phyloP scores from a whole-genome alignment of 2,113 vertebrate species.

The Malurus cyaneus region DNA sequence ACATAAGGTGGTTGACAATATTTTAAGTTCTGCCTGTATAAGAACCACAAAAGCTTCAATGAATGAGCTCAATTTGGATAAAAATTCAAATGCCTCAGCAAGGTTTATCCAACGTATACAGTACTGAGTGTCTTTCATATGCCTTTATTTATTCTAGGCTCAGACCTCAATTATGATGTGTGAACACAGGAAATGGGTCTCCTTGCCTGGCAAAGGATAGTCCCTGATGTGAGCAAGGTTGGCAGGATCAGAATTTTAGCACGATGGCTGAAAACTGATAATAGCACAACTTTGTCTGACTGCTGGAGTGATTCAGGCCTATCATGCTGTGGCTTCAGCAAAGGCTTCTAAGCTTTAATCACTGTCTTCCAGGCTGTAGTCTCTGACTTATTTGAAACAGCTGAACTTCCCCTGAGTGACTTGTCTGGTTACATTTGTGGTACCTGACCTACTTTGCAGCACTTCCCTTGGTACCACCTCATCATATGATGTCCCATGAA shows the following conservation, averaged over 20 bases:
- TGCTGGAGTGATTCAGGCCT: not conserved
- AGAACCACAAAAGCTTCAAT: not conserved
- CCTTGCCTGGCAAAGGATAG: not conserved
- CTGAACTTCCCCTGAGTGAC: slow-evolving; percentile 41
- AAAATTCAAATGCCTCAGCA: not conserved
- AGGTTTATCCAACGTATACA: not conserved
- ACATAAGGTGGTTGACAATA: not conserved
- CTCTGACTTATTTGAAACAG: slow-evolving; percentile 43
- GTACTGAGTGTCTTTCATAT: not conserved
- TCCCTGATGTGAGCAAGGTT: not conserved
- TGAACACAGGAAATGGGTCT: not conserved
- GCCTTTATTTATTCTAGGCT: slow-evolving; percentile 23
- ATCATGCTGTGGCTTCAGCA: slow-evolving; percentile 9
- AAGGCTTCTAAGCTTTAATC: slow-evolving; percentile 45
- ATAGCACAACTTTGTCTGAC: not conserved
- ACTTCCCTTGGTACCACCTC: slow-evolving; percentile 45
- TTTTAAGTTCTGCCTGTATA: not conserved
- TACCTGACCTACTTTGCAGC: slow-evolving; percentile 62
- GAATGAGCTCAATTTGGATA: not conserved
- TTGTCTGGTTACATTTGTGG: slow-evolving; percentile 60
- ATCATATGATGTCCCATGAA: slow-evolving; percentile 43
- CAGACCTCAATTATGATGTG: not conserved
- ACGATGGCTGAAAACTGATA: not conserved
- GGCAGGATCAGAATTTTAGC: not conserved
- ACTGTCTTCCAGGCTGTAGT: slow-evolving; percentile 21